phyloP scores from a whole-genome alignment of 92 coral and sea anemone genomes.

The Pocillopora meandrina region DNA sequence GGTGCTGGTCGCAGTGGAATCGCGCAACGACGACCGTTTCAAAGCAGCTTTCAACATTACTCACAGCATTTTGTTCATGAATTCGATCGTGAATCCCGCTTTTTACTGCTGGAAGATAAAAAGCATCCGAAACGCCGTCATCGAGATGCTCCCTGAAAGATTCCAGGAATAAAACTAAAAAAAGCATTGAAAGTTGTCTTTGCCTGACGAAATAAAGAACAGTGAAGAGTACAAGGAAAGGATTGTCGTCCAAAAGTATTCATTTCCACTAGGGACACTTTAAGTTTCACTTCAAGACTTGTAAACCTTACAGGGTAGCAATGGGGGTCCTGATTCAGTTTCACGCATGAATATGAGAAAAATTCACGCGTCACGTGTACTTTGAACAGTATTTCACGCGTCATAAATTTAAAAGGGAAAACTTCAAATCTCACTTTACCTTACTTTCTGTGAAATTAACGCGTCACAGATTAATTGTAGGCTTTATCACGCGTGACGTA shows the following conservation, averaged over 20 bases:
- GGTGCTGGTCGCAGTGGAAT: conserved; percentile 6
- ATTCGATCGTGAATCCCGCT: conserved; percentile 11
- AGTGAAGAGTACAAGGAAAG: neutral
- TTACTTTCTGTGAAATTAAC: no score
- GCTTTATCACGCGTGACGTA: no score
- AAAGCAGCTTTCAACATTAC: conserved; percentile 28
- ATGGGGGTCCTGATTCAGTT: no score
- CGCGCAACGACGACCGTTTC: conserved; percentile 24
- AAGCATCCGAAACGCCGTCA: conserved; percentile 6
- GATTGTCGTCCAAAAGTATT: neutral
- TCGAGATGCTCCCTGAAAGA: conserved; percentile 1
- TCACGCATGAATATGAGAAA: no score
- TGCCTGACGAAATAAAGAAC: neutral
- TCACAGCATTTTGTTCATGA: conserved; percentile 31
- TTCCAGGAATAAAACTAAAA: neutral
- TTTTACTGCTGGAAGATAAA: conserved; percentile 27
- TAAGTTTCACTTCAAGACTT: no score
- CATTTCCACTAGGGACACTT: no score
- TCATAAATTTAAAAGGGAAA: no score
- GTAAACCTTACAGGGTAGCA: no score
- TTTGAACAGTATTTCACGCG: no score
- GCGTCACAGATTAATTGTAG: no score
- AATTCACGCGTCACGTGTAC: no score
- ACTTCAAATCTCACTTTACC: no score
- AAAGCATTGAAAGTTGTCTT: neutral